Evolutionary conservation across 2,113 vertebrate genomes (phyloP).

Genomic region (Lophochroa leadbeateri): DNA sequence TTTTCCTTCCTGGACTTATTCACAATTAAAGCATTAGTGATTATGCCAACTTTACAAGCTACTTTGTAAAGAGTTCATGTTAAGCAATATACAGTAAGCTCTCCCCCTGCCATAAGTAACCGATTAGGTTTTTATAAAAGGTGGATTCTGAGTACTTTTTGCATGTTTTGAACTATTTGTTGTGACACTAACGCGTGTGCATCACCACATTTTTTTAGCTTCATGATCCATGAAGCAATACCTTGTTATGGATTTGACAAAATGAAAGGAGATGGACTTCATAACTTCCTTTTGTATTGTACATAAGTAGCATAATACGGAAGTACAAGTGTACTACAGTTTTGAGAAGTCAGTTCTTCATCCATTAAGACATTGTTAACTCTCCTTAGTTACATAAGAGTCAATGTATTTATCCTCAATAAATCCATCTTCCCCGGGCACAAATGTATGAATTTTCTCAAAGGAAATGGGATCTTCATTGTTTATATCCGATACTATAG

Average conservation of each 20-base stretch:
- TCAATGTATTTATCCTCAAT: slow-evolving; percentile 91
- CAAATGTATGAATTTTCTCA: slow-evolving; percentile 68
- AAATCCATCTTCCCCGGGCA: slow-evolving; percentile 82
- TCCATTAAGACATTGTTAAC: slow-evolving; percentile 42
- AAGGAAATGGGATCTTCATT: slow-evolving; percentile 58
- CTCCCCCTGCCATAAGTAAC: not conserved
- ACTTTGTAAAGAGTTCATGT: not conserved
- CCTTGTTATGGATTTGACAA: not conserved
- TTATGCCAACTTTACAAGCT: not conserved
- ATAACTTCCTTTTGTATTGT: not conserved
- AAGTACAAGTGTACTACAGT: not conserved
- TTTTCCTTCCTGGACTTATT: not conserved
- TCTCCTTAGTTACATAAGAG: slow-evolving; percentile 48
- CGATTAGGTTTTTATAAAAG: not conserved
- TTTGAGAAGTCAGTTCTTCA: not conserved
- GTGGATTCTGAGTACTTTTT: not conserved
- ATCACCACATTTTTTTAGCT: not conserved
- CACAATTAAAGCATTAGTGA: not conserved
- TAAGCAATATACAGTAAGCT: not conserved
- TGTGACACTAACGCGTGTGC: not conserved
- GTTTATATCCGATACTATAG: slow-evolving; percentile 41
- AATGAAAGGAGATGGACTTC: not conserved
- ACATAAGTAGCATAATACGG: not conserved
- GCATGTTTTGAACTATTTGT: not conserved
- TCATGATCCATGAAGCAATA: not conserved